Evolutionary conservation across 2,113 vertebrate genomes (phyloP), one percentile per base, ranked within the genome.

Genomic region (Crotalus horridus): DNA sequence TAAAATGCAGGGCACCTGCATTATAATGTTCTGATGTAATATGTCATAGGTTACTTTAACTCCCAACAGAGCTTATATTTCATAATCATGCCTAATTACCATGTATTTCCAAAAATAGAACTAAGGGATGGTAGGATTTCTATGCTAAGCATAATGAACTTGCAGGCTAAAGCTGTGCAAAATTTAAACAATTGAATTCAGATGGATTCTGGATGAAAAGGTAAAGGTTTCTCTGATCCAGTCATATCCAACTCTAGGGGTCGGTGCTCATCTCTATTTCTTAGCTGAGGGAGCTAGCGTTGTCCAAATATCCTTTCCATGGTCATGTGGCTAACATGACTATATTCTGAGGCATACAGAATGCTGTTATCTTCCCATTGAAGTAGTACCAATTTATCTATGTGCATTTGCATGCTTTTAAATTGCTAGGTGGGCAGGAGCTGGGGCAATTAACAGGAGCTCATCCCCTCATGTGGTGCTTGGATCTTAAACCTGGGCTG

Each of bases 31-130:
- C 94, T 92, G 69, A 48, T 95, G 94, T 64, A 93, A n/a, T 61
- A 53, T 88, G 56, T 74, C 1, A 0, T 56, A 95, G 95, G 93
- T 2, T 21, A 89, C 81, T 94, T 96, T 55, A 69, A 48, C 94
- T 94, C 85, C 43, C 96, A 96, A 95, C 2, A 91, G 51, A 94
- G 56, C 20, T 90, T 56, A 33, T 81, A 92, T 85, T 95, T 95
- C 1, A 96, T 94, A 96, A 95, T 89, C 93, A 95, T 23, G 46
- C 69, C 89, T 96, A 93, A 94, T 96, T 96, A 90, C 51, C 93
- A 91, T 93, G 61, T 94, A 86, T 61, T 94, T 94, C 92, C 92
- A 92, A 96, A 96, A 96, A 94, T 93, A 94, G 89, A 93, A 20
- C 94, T 92, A 89, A 94, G 43, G 51, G 91, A 92, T 96, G 92